Evolutionary conservation across 2,797 vertebrate species (phyloP).

Genomic region (Paramormyrops hopkinsi): DNA sequence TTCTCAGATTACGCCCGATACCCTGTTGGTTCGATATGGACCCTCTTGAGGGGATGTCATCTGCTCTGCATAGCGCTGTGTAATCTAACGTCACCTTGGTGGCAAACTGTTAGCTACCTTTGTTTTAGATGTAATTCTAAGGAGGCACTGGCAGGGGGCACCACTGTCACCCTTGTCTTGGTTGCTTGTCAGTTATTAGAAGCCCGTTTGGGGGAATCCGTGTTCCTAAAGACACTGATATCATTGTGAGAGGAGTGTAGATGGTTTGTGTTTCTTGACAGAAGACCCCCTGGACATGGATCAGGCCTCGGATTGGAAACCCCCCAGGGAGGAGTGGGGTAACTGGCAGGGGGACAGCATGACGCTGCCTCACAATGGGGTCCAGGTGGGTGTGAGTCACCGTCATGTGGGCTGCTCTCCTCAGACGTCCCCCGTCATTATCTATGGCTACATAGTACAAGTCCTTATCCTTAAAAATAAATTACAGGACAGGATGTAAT

Average conservation of each 20-base stretch:
- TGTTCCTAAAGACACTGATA: background rate
- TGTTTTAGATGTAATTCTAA: background rate
- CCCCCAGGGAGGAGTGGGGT: conserved; percentile 24
- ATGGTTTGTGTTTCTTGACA: background rate
- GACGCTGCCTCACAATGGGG: background rate
- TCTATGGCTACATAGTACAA: background rate
- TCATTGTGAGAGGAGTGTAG: background rate
- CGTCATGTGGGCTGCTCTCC: background rate
- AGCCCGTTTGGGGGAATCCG: background rate
- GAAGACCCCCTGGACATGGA: conserved; percentile 19
- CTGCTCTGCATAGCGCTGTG: background rate
- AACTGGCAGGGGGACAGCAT: conserved; percentile 19
- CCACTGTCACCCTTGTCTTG: background rate
- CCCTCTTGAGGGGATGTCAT: background rate
- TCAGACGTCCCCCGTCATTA: background rate
- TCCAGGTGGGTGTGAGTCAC: conserved; percentile 11
- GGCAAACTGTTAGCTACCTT: background rate
- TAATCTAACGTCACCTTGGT: background rate
- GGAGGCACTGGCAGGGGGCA: background rate
- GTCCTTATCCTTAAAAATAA: background rate
- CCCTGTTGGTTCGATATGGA: background rate
- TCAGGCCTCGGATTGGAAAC: conserved; percentile 25
- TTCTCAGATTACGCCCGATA: background rate
- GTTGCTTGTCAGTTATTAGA: background rate
- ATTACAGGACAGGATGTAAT: background rate